These are phyloP conservation scores for Darevskia nairensis DNA, from an alignment of 2,797 vertebrate genomes.

Conservation along the genomic window DNA sequence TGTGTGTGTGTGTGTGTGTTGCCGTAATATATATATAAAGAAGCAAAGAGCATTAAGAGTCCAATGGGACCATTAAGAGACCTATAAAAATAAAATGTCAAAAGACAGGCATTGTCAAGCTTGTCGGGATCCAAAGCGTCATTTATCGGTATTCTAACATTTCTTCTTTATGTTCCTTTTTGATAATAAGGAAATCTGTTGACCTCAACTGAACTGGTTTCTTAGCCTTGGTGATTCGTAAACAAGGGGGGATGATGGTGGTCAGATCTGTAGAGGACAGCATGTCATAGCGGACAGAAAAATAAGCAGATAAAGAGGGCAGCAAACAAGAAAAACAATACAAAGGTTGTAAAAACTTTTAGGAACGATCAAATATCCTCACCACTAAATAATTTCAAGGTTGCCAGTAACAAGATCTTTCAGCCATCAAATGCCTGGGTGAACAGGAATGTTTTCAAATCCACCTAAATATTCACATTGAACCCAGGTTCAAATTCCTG, in stretches of 20 bases:
- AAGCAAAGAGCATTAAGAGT: constrained; percentile 75
- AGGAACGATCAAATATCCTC: no score
- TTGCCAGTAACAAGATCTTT: no score
- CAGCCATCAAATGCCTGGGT: no score
- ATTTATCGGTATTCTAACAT: neutral
- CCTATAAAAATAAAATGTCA: constrained; percentile 73
- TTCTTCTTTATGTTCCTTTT: constrained; percentile 23
- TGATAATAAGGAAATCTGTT: neutral
- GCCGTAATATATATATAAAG: constrained; percentile 75
- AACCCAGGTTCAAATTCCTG: neutral
- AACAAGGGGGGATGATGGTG: neutral
- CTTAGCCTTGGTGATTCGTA: neutral
- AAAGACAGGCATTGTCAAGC: constrained; percentile 57
- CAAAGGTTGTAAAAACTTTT: no score
- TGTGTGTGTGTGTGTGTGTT: constrained; percentile 73
- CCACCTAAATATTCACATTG: no score
- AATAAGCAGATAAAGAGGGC: neutral
- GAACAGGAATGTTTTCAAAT: no score
- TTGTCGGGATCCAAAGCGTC: constrained; percentile 58
- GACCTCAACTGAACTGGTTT: neutral
- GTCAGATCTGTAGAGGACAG: neutral
- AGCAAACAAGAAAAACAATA: no score
- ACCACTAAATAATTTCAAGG: no score
- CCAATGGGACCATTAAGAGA: constrained; percentile 65
- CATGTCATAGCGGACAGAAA: no score